Percentiles rank a stretch among this genome's conserved stretches.
phyloP scores from a whole-genome alignment of 2,888 invertebrate species.

The Noctua janthina region DNA sequence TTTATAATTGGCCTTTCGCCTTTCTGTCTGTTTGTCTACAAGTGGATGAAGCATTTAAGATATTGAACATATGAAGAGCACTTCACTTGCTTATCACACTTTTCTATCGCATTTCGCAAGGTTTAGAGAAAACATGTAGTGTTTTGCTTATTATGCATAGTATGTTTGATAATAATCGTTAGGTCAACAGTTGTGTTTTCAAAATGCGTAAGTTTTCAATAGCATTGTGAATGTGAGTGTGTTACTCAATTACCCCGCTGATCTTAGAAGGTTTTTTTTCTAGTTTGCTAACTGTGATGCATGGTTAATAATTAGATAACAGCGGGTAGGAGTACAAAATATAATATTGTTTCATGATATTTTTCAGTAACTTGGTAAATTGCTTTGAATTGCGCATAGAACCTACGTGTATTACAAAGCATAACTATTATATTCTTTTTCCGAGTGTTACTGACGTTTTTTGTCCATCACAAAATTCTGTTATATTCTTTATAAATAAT shows the following conservation, averaged over 20 bases:
- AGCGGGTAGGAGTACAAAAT: too few relatives aligned
- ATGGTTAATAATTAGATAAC: too few relatives aligned
- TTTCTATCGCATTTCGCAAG: background rate
- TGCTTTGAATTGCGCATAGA: background rate
- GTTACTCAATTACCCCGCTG: background rate
- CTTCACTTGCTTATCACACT: background rate
- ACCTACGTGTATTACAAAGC: background rate
- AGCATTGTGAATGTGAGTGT: background rate
- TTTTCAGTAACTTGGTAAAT: background rate
- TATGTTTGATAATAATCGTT: background rate
- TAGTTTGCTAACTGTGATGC: too few relatives aligned
- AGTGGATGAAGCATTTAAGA: background rate
- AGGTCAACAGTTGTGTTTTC: background rate
- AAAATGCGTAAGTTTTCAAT: too few relatives aligned
- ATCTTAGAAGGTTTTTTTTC: background rate
- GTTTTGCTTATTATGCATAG: background rate
- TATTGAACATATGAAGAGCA: too few relatives aligned
- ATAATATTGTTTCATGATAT: too few relatives aligned
- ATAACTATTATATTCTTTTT: background rate
- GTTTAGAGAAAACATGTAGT: background rate
- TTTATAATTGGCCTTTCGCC: background rate
- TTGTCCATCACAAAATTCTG: too few relatives aligned
- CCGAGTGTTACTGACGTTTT: background rate
- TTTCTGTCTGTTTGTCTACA: background rate
- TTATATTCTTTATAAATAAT: too few relatives aligned